These are phyloP conservation scores for Paramisgurnus dabryanus DNA, from an alignment of 2,113 vertebrate genomes.

Conservation along the genomic window DNA sequence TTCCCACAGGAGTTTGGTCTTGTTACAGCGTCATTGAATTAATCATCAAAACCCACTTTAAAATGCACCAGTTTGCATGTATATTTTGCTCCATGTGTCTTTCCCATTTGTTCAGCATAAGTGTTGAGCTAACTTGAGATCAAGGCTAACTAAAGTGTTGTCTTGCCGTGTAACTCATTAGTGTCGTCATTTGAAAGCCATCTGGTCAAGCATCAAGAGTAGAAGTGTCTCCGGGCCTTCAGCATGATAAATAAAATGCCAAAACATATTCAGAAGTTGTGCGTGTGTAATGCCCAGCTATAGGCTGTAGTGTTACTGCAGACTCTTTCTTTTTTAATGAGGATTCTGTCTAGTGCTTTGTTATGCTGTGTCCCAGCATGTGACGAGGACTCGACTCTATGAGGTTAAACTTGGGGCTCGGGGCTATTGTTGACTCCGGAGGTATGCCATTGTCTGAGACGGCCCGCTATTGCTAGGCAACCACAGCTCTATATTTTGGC, in stretches of 20 bases:
- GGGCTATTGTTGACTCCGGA: constrained; percentile 59
- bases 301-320: background rate
- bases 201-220: constrained; percentile 25
- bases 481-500: constrained; percentile 58
- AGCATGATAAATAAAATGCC: constrained; percentile 6
- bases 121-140: background rate
- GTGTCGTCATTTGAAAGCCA: constrained; percentile 22
- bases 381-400: constrained; percentile 10
- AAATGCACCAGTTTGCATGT: background rate
- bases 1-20: background rate
- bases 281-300: background rate
- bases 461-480: constrained; percentile 65
- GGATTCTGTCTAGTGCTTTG: background rate
- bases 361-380: constrained; percentile 18
- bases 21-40: constrained; percentile 2
- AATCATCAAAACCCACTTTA: background rate
- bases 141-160: constrained; percentile 8
- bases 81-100: background rate
- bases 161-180: constrained; percentile 30
- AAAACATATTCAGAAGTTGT: constrained; percentile 6
- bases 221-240: background rate
- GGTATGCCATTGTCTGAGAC: constrained; percentile 59
- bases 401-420: constrained; percentile 43
- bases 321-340: background rate
- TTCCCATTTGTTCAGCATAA: background rate